These are phyloP conservation scores for Euwallacea similis DNA, from an alignment of 1,140 invertebrate genomes.

Conservation along the genomic window DNA sequence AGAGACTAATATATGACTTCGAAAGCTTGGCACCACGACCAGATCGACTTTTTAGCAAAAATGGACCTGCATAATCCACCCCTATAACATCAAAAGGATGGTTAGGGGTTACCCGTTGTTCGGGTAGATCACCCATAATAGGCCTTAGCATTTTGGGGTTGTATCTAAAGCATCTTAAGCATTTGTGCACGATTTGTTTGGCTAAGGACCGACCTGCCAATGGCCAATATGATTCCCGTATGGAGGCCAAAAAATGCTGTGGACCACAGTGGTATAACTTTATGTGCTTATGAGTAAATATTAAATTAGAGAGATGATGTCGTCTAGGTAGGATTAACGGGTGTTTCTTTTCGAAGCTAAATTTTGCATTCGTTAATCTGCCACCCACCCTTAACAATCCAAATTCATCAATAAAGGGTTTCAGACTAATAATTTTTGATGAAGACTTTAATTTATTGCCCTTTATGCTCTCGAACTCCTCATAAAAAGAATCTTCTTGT, in stretches of 20 bases:
- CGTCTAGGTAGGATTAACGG: background rate
- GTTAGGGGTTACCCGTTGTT: conserved; percentile 34
- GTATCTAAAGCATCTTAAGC: conserved; percentile 25
- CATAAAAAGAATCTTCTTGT: too few relatives aligned
- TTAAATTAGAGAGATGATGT: conserved; percentile 15
- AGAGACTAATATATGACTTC: conserved; percentile 48
- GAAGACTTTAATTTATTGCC: too few relatives aligned
- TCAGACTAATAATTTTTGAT: too few relatives aligned
- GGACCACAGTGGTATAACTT: conserved; percentile 13
- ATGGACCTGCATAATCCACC: conserved; percentile 46
- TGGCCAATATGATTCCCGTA: conserved; percentile 43
- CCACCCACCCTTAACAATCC: background rate
- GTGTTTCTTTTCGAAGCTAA: conserved; percentile 10
- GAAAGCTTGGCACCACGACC: conserved; percentile 17
- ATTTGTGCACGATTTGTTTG: conserved; percentile 37
- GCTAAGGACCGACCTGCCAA: conserved; percentile 36
- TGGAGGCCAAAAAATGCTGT: conserved; percentile 19
- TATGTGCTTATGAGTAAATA: conserved; percentile 13
- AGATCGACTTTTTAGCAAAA: conserved; percentile 32
- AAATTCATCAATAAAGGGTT: too few relatives aligned
- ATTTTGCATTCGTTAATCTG: background rate
- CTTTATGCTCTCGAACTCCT: too few relatives aligned
- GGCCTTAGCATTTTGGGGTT: conserved; percentile 5
- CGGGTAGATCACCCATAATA: conserved; percentile 50
- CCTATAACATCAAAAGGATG: conserved; percentile 39